Conservation (phyloP, 2,797 vertebrate genomes). For the Enteromius trimaculatus region DNA sequence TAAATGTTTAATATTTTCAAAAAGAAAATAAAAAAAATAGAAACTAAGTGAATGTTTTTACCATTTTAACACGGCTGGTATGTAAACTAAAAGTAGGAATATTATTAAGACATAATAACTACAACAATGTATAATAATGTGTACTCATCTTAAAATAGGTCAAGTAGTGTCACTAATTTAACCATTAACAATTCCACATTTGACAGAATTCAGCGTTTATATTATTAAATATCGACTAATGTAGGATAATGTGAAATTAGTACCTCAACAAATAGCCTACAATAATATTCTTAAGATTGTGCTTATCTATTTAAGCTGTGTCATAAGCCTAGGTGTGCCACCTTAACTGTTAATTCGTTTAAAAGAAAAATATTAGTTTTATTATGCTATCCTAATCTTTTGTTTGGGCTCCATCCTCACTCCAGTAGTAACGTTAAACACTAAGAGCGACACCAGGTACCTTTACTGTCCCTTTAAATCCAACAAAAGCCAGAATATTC, state of each 20-base stretch:
- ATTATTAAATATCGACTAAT: not conserved
- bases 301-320: not conserved
- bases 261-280: not conserved
- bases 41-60: not conserved
- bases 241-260: not conserved
- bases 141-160: not conserved
- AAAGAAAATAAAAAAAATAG: too few species aligned
- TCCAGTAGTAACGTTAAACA: not conserved
- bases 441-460: constrained; percentile 56
- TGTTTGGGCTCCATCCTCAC: constrained; percentile 1
- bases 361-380: not conserved
- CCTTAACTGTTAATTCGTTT: not conserved
- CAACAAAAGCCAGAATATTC: constrained; percentile 66
- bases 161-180: not conserved
- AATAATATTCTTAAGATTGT: not conserved
- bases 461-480: constrained; percentile 74
- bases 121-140: not conserved
- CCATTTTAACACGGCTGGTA: not conserved
- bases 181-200: not conserved
- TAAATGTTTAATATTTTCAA: not conserved
- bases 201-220: not conserved
- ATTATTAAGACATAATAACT: not conserved
- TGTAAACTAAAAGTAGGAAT: not conserved
- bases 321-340: not conserved
- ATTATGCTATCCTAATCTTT: not conserved